Percentiles rank a stretch among this genome's conserved stretches.
Conservation (phyloP, 1,140 invertebrate genomes). For the Drosophila ananassae region DNA sequence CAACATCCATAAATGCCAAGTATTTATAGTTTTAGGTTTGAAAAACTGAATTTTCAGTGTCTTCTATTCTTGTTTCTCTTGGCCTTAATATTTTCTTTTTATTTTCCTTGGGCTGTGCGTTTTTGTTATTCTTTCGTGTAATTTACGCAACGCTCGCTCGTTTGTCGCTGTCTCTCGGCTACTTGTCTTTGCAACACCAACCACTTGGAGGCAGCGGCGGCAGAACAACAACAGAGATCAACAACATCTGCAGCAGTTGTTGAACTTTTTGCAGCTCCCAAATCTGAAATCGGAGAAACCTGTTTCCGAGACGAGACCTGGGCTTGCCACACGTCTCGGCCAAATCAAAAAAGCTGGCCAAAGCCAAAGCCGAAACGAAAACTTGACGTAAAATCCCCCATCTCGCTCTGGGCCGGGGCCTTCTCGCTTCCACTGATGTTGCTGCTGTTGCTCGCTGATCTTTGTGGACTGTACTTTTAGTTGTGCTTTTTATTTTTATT, state of each 20-base stretch:
- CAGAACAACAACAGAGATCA: conserved; percentile 44
- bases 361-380: conserved; percentile 44
- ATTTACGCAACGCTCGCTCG: conserved; percentile 76
- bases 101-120: conserved; percentile 34
- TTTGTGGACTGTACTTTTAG: conserved; percentile 71
- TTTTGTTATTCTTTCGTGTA: conserved; percentile 60
- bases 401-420: conserved; percentile 4
- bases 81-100: conserved; percentile 44
- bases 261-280: conserved; percentile 78
- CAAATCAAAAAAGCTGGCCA: conserved; percentile 74
- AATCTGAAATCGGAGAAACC: conserved; percentile 73
- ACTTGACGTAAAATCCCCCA: conserved; percentile 39
- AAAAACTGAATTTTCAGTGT: no score
- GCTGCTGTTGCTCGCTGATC: conserved; percentile 49
- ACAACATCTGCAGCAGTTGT: conserved; percentile 70
- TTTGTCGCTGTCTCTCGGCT: conserved; percentile 71
- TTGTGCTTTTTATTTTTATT: conserved; percentile 35
- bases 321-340: conserved; percentile 74
- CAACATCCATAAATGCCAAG: no score
- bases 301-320: conserved; percentile 48
- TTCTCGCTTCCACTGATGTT: conserved; percentile 21
- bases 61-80: background rate
- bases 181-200: conserved; percentile 68
- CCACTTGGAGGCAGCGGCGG: conserved; percentile 9
- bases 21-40: background rate